Base-by-base conservation (phyloP, 2,113 vertebrate species). In the Heterochromis multidens region DNA sequence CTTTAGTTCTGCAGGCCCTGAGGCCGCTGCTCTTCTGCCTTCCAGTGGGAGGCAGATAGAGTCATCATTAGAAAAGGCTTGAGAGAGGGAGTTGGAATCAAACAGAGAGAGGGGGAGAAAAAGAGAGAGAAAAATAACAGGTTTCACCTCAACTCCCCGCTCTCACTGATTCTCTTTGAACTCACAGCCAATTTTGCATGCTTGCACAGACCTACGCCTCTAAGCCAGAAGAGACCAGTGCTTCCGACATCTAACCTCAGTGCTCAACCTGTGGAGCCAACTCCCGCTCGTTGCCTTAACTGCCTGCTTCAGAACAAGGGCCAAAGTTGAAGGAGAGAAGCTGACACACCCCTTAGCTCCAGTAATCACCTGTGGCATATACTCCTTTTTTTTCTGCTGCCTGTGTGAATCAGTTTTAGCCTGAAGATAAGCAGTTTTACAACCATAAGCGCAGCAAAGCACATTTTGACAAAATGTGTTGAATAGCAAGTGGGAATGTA, bases 131-230 rank as follows among this genome's bases (percentile, higher is more conserved):
- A 79, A 92, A 86, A 92, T 88, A 93, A 93, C 86, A 92, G 89
- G 84, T 93, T 91, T 92, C 63, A 85, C 90, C 92, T 92, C 82
- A 52, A 84, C 90, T 94, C 92, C 37, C 81, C 31, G 81, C 92
- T 94, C 90, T 93, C 85, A 86, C 88, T 29, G 52, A 95, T 94
- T 96, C 92, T 91, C 90, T 95, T 95, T 95, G 93, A 95, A 96
- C 95, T 95, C 83, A 2, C 72, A 82, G 93, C 92, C 94, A 93
- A 93, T 94, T 93, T 90, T 89, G 90, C 77, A 88, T 89, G 86
- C 89, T 91, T 72, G 62, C 56, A 46, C 92, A 87, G 88, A 92
- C 89, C 92, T 89, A 81, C 21, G 76, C 89, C 88, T 93, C 80
- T 80, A 83, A 90, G 89, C 87, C 88, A 82, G 78, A 90, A 70